Evolutionary conservation across 2,113 vertebrate genomes (phyloP), one percentile per base, ranked within the genome.

Genomic region (Chaetorhynchus papuensis): DNA sequence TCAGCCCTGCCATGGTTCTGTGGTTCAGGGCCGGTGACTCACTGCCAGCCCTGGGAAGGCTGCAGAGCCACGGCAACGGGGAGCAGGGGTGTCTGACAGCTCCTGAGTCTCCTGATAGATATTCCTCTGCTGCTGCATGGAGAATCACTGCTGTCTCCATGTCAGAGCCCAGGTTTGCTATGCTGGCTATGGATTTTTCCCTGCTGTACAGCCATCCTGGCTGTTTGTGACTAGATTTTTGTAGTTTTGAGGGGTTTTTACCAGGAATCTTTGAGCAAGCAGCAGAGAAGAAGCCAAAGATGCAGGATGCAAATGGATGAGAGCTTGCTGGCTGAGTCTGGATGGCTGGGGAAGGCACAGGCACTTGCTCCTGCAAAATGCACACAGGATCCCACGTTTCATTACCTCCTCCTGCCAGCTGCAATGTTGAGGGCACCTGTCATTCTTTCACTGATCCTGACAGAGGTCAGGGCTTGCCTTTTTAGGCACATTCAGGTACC

Each of bases 21-120:
- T 57, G 80, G 53, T 6, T 89, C 76, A 54, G 83, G 56, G 44
- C 53, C 86, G 71, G 66, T 76, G 71, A 80, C 59, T 68, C 61
- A 23, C 3, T 85, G 66, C 53, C 6, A 7, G 70, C 26, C 31
- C 54, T 33, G 19, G 44, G 56, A 65, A 81, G 45, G 80, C 68
- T 87, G 72, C 68, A 63, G 76, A 89, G 64, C 37, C 6, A 1
- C 0, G 0, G 41, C 1, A 1, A n/a, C 8, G 3, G 9, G 28
- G 12, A 94, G 18, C 41, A 65, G 64, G 22, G 17, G 9, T 53
- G 54, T 70, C 87, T 90, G 72, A 77, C 4, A 17, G 54, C 64
- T 89, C 65, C 60, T 83, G 3, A 2, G 19, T 42, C 68, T 87
- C 45, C 42, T 84, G 78, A 60, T 24, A 54, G 87, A 60, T 61